Conservation (phyloP, 2,797 vertebrate genomes). For the Danio albolineatus region DNA sequence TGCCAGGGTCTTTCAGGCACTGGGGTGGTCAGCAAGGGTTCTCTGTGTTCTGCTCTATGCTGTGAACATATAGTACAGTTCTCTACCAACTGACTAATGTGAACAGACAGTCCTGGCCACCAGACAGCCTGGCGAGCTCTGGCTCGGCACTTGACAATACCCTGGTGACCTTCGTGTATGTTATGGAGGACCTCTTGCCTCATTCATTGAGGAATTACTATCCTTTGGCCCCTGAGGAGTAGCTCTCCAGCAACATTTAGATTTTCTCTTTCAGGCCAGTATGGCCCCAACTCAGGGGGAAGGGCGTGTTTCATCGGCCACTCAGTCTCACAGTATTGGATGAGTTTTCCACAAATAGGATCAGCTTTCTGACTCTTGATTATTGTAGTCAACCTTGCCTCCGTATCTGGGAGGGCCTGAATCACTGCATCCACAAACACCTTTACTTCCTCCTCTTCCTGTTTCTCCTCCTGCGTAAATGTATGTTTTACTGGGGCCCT, state of each 20-base stretch:
- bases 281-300: conserved; percentile 6
- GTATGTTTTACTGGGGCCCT: not conserved
- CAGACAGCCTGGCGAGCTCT: conserved; percentile 47
- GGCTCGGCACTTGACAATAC: conserved; percentile 53
- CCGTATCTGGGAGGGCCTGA: not conserved
- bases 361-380: conserved; percentile 43
- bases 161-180: conserved; percentile 45
- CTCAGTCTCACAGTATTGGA: conserved; percentile 25
- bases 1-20: conserved; percentile 51
- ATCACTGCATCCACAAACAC: not conserved
- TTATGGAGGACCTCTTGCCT: conserved; percentile 20
- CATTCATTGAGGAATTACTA: conserved; percentile 39
- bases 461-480: not conserved
- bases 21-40: conserved; percentile 46
- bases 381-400: conserved; percentile 6
- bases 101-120: conserved; percentile 56
- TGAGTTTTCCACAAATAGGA: conserved; percentile 36
- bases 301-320: conserved; percentile 35
- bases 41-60: conserved; percentile 48
- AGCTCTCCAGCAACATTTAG: conserved; percentile 25
- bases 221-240: conserved; percentile 45
- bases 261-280: conserved; percentile 45
- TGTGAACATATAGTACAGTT: conserved; percentile 45
- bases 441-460: not conserved
- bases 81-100: conserved; percentile 51